A percentile compares a stretch with the other conserved stretches of the same genome.
These are phyloP conservation scores for Smittia sp. DNA, from an alignment of 2,888 invertebrate species.

Conservation along the genomic window DNA sequence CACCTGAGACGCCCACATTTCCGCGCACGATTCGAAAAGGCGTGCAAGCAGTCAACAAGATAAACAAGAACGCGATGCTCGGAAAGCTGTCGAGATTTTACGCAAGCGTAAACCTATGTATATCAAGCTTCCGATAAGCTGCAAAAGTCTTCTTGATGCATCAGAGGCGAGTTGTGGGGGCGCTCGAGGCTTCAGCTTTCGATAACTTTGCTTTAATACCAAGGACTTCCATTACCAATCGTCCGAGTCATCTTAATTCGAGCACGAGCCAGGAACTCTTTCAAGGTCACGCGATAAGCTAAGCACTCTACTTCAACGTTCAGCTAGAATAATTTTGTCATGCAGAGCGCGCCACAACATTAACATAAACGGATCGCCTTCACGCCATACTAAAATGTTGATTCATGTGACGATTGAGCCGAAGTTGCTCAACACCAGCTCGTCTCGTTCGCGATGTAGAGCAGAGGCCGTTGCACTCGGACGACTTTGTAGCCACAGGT, in stretches of 20 bases:
- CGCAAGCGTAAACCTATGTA: no score
- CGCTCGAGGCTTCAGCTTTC: background rate
- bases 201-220: no score
- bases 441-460: background rate
- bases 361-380: background rate
- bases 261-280: background rate
- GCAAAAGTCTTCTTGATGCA: no score
- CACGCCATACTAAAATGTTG: constrained; percentile 17
- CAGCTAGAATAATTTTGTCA: background rate
- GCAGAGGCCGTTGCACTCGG: constrained; percentile 12
- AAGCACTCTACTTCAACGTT: background rate
- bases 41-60: no score
- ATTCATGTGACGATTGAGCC: background rate
- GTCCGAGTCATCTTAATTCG: no score
- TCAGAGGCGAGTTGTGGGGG: no score
- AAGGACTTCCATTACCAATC: no score
- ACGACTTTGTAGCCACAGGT: background rate
- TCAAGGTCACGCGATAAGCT: background rate
- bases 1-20: no score
- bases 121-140: no score
- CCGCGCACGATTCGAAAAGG: no score
- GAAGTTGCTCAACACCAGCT: background rate
- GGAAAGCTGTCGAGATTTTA: no score
- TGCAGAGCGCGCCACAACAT: background rate
- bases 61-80: no score